Evolutionary conservation across 1,140 invertebrate species (phyloP), one percentile per base, ranked within the genome.

Genomic region (Ceratosolen solmsi): DNA sequence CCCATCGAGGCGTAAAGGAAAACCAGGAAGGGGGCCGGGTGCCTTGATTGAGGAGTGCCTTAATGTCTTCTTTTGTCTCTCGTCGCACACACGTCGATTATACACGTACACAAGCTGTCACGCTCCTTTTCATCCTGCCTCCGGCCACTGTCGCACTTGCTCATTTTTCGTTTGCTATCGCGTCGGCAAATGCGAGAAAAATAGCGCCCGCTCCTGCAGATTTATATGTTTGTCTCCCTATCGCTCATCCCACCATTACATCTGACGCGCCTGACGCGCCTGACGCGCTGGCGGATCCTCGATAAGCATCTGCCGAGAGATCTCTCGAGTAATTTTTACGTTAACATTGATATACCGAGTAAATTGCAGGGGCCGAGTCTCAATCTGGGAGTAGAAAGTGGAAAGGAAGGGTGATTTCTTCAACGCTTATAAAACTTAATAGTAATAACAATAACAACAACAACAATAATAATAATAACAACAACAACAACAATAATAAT

Each of bases 1-100:
- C 41, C 41, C 33, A 8, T 49, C 70, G 38, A 71, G 20, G 36
- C 70, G 70, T 30, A 54, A 70, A 54, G 30, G 46, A 25, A 78
- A n/a, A 65, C n/a, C 36, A 33, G 25, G 38, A 56, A 36, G n/a
- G 65, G 38, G 11, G 22, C n/a, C 15, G 51, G 25, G n/a, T 0
- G 46, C 78, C 51, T 56, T 73, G 78, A 79, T 78, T 71, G 77
- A 58, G 68, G 38, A 60, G 78, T 60, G 49, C 73, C 73, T 80
- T 80, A 49, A 73, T 41, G 70, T 73, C 78, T 80, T 80, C 68
- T 46, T 79, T 60, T 79, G 27, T 58, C 71, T 46, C 25, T 4
- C 20, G 2, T 68, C 63, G 33, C 33, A 38, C 17, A 8, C 20
- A 15, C 17, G 27, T 63, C 60, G 27, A 33, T 33, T 33, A 27